Conservation (phyloP, 2,888 invertebrate species). For the Drosophila demipolita region DNA sequence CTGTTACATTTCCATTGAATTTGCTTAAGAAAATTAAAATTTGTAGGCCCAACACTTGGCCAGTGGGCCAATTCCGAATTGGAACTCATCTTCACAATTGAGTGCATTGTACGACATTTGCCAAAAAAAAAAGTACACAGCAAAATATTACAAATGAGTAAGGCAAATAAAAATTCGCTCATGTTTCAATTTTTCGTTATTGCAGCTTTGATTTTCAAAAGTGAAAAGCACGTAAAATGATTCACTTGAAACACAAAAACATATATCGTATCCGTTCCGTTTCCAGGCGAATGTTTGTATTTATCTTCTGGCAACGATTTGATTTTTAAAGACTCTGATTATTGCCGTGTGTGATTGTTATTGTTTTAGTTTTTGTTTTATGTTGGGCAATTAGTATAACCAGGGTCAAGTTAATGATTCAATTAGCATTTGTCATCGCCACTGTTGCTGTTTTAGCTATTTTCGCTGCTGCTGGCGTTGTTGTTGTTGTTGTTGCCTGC, state of each 20-base stretch:
- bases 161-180: conserved; percentile 19
- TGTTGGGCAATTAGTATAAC: conserved; percentile 70
- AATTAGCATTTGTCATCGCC: conserved; percentile 76
- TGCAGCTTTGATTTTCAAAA: conserved; percentile 21
- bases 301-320: conserved; percentile 37
- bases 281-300: conserved; percentile 8
- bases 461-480: neutral
- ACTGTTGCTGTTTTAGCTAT: conserved; percentile 1
- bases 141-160: neutral
- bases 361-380: conserved; percentile 52
- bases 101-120: conserved; percentile 28
- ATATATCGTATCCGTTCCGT: conserved; percentile 37
- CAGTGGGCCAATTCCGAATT: neutral
- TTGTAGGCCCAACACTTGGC: neutral
- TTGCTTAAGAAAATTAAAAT: neutral
- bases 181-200: neutral
- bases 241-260: conserved; percentile 17
- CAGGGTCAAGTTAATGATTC: conserved; percentile 77
- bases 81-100: conserved; percentile 27
- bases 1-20: conserved; percentile 12
- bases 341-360: conserved; percentile 27
- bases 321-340: conserved; percentile 30
- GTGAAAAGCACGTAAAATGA: conserved; percentile 40
- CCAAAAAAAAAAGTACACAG: conserved; percentile 9
- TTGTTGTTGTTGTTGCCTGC: conserved; percentile 10